phyloP scores from a whole-genome alignment of 2,113 vertebrate genomes.

The Psittacula cyanocephala region DNA sequence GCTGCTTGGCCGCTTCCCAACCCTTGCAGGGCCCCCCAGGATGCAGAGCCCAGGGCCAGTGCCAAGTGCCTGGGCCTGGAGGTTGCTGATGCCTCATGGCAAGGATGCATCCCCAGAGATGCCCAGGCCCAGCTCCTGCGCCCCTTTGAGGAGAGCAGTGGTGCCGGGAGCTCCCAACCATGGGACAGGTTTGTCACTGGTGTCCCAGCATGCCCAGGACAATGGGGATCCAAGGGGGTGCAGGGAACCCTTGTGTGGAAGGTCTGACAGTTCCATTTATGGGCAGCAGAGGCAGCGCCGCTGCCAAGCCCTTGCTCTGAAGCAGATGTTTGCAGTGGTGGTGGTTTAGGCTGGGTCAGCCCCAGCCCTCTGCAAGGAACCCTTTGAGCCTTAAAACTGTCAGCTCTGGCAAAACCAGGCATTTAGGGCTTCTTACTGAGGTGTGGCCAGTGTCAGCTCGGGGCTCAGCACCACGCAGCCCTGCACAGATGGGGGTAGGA shows the following conservation, averaged over 20 bases:
- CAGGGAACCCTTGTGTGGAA: rapidly evolving
- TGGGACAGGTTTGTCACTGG: not conserved
- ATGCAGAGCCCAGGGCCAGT: not conserved
- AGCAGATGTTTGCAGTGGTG: not conserved
- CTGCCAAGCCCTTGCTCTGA: not conserved
- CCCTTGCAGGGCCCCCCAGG: not conserved
- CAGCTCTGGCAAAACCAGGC: not conserved
- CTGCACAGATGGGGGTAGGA: not conserved
- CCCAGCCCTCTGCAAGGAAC: not conserved
- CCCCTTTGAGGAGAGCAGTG: not conserved
- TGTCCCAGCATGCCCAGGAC: not conserved
- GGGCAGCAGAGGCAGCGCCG: not conserved
- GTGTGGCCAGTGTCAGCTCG: not conserved
- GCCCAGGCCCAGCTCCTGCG: not conserved
- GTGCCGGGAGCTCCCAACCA: not conserved
- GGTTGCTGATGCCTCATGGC: not conserved
- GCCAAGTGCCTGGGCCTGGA: not conserved
- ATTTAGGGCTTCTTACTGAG: not conserved
- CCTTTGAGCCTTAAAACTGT: not conserved
- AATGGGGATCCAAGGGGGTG: not conserved
- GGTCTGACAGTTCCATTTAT: rapidly evolving
- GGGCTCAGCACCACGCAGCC: not conserved
- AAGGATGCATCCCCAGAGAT: rapidly evolving
- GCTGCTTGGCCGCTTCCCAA: not conserved
- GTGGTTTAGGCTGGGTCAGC: not conserved